Base-by-base conservation (phyloP, 2,888 invertebrate species). In the Xestia ashworthii region DNA sequence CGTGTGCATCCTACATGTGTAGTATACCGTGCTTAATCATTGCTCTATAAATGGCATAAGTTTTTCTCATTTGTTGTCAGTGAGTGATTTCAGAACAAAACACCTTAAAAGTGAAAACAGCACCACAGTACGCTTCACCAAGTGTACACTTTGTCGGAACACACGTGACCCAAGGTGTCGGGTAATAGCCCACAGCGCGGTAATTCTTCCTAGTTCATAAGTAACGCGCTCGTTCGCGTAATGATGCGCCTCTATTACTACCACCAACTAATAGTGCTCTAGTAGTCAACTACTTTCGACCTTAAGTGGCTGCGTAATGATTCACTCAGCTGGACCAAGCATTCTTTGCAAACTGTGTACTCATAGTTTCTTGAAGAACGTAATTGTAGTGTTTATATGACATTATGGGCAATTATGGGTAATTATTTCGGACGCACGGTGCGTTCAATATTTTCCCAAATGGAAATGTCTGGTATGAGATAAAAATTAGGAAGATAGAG, bases 161-260 rank as follows among this genome's bases (percentile, higher is more conserved):
- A 81, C 53, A 75, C 76, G 72, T 70, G 86, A 79, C 80, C 66
- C 78, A 81, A 76, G 82, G 84, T 82, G 80, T 84, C 83, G 79
- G 83, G 87, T 83, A 88, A 86, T 86, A 88, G 88, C 87, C 87
- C 89, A 84, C 89, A 85, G 69, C 79, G 82, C 74, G 62, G 88
- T 89, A 92, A 91, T 89, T 91, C 92, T 93, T 93, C 91, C 92
- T 92, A 85, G 89, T 91, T 89, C 88, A 90, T 91, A 89, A 91
- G 89, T 91, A 92, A 92, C 90, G 90, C 78, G 80, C 80, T 86
- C 86, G 85, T 82, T 87, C 85, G 74, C 74, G 85, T 90, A 90
- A 89, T 91, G 91, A 90, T 91, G 90, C 84, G 83, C 86, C 77
- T 79, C 86, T 87, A 88, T 90, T 90, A 91, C 89, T 81, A 74